Evolutionary conservation across 1,140 invertebrate species (phyloP).

Genomic region (Hypothenemus hampei): DNA sequence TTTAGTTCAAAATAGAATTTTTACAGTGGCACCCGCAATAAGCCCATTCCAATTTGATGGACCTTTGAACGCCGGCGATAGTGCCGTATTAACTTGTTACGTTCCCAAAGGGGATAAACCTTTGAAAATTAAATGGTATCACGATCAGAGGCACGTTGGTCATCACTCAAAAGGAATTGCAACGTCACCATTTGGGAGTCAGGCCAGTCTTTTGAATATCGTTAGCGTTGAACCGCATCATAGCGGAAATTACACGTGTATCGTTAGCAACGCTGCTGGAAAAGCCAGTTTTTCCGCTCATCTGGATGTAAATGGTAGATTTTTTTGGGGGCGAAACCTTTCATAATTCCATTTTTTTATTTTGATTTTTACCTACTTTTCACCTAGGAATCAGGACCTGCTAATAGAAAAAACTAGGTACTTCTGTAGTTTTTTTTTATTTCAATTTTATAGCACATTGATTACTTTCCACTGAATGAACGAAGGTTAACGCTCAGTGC

Average conservation of each 20-base stretch:
- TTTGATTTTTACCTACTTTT: slow-evolving; percentile 19
- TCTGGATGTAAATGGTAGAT: slow-evolving; percentile 60
- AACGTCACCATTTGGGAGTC: slow-evolving; percentile 32
- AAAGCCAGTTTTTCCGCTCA: slow-evolving; percentile 55
- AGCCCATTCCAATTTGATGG: slow-evolving; percentile 58
- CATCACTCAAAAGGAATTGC: slow-evolving; percentile 32
- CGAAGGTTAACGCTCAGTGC: slow-evolving; percentile 19
- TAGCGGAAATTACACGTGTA: slow-evolving; percentile 60
- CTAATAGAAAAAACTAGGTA: slow-evolving; percentile 15
- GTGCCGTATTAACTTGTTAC: slow-evolving; percentile 55
- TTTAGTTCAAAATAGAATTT: not conserved
- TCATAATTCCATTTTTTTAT: no score
- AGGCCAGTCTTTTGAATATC: slow-evolving; percentile 49
- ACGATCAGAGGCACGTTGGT: slow-evolving; percentile 50
- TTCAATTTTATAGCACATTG: slow-evolving; percentile 14
- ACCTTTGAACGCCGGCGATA: slow-evolving; percentile 57
- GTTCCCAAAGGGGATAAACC: slow-evolving; percentile 62
- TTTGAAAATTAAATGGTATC: slow-evolving; percentile 57
- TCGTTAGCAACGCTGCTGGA: slow-evolving; percentile 57
- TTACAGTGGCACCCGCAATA: slow-evolving; percentile 56
- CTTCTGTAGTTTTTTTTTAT: slow-evolving; percentile 17
- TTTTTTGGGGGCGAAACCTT: no score
- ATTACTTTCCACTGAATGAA: slow-evolving; percentile 3
- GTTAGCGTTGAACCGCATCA: slow-evolving; percentile 53
- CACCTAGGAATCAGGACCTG: slow-evolving; percentile 13